Conservation (phyloP, 2,888 invertebrate species). For the Dendrolimus pini region DNA sequence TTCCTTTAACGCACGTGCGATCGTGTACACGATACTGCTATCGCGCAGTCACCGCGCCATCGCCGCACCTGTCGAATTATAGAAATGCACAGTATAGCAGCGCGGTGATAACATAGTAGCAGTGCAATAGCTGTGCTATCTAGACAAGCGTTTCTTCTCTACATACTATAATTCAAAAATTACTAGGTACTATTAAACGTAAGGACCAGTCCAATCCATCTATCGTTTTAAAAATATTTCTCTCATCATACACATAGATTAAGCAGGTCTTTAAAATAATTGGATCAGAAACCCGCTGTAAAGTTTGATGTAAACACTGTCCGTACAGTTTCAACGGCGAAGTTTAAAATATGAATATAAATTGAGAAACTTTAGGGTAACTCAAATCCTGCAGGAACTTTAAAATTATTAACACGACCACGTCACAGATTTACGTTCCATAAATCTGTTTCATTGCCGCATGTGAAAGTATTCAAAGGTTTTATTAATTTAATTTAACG, state of each 20-base stretch:
- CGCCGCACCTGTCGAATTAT: no score
- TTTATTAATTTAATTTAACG: background rate
- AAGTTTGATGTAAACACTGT: constrained; percentile 53
- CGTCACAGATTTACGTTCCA: constrained; percentile 33
- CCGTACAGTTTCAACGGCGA: constrained; percentile 41
- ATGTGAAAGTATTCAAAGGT: background rate
- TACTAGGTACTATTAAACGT: no score
- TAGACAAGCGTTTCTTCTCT: no score
- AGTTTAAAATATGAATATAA: constrained; percentile 71
- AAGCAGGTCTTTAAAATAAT: constrained; percentile 15
- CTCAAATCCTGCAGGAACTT: constrained; percentile 52
- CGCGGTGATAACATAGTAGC: no score
- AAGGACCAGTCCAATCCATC: no score
- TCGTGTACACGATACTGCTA: no score
- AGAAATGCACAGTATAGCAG: no score
- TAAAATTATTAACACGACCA: constrained; percentile 59
- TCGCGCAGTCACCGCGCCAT: no score
- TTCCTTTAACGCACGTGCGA: no score
- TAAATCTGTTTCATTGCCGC: constrained; percentile 28
- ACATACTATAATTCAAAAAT: no score
- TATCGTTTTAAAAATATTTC: background rate
- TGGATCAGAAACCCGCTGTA: constrained; percentile 30
- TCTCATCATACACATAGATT: background rate
- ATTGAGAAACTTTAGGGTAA: constrained; percentile 65
- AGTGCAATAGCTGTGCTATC: no score